Conservation (phyloP, 2,113 vertebrate species). For the Notiomystis cincta region DNA sequence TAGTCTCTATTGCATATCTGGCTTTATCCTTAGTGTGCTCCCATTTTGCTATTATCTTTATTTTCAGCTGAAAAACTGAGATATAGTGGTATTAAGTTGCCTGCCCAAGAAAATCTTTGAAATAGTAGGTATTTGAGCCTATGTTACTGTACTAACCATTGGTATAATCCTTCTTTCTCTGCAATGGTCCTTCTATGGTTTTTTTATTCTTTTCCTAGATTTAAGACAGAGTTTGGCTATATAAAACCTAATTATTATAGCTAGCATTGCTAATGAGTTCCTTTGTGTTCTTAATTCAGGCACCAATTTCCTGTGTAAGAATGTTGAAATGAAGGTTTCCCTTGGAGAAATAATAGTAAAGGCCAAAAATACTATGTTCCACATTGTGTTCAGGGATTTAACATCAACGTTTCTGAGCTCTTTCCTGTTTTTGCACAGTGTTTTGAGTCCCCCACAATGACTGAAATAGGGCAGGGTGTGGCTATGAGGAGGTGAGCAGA, state of each 20-base stretch:
- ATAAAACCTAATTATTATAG: neutral
- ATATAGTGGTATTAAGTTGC: neutral
- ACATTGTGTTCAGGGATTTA: neutral
- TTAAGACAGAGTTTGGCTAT: neutral
- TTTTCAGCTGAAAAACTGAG: neutral
- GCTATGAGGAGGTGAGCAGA: neutral
- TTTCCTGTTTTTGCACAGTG: neutral
- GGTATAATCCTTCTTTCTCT: neutral
- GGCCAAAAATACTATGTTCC: neutral
- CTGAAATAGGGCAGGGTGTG: neutral
- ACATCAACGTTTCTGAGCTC: neutral
- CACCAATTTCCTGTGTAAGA: neutral
- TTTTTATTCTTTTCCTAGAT: neutral
- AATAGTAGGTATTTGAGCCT: neutral
- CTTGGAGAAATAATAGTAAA: neutral
- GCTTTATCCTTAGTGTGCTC: neutral
- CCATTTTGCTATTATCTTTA: neutral
- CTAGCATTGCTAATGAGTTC: neutral
- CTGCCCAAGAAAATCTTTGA: neutral
- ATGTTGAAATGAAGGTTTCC: neutral
- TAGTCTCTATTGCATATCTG: neutral
- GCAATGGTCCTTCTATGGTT: neutral
- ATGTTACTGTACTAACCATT: neutral
- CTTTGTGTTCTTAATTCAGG: neutral
- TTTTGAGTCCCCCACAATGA: neutral